Base-by-base conservation (phyloP, 2,888 invertebrate species). In the Campoplex nolae region DNA sequence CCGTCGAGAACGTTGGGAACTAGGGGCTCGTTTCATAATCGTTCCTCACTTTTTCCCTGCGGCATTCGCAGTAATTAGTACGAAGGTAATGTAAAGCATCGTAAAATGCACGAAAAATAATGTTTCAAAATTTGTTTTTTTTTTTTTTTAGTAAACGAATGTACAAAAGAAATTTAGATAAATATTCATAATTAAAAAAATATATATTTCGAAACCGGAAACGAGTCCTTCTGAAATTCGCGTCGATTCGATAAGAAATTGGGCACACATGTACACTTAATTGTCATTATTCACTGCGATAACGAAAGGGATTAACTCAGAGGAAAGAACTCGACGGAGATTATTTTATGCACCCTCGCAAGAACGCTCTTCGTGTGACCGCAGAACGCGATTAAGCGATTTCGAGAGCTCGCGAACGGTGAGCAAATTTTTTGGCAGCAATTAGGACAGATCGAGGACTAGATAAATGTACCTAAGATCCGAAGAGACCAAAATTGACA, bases 261-360 rank as follows among this genome's bases (percentile, higher is more conserved):
- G 58, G 45, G 16, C 35, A n/a, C 11, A 56, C 9, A 51, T 38
- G 0, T 23, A 23, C 23, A 62, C 42, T 73, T 79, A 32, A 73
- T 80, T 70, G 48, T 62, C 42, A 78, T 83, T 77, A 70, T 83
- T 70, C 18, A 56, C 13, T 32, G 16, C 28, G 51, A 62, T 62
- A 32, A 75, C 13, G n/a, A 18, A n/a, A 9, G 67, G 13, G 48
- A 62, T 35, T 56, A 11, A 18, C 56, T 0, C 1, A 32, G 62
- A 32, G 51, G 3, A 45, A 71, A 62, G 11, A 80, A 68, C 77
- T 77, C 35, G 45, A 77, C 51, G 58, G 58, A 58, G 67, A 83
- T 86, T 83, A 83, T 84, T 75, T 74, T 83, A 86, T 86, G 77
- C 84, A 81, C 86, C 80, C 86, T 73, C 58, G n/a, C 58, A n/a